phyloP scores from a whole-genome alignment of 1,140 invertebrate genomes.

The Caenorhabditis brenneri region DNA sequence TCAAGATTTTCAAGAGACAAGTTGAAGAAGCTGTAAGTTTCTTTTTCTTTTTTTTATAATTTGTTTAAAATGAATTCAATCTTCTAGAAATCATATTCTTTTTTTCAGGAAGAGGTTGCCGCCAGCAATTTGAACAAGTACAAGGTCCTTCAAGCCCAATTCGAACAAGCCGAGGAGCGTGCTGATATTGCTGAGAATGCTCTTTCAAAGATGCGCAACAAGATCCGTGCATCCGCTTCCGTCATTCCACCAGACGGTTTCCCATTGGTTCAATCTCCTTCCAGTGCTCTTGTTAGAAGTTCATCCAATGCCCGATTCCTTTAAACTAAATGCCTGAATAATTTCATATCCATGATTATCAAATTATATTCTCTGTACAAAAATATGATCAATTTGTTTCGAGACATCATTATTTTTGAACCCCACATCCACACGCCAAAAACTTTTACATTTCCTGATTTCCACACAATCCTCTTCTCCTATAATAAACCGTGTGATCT shows the following conservation, averaged over 20 bases:
- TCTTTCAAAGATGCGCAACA: constrained; percentile 94
- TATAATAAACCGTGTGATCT: constrained; percentile 26
- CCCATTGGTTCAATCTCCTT: constrained; percentile 58
- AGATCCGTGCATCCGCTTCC: constrained; percentile 84
- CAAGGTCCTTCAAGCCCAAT: constrained; percentile 86
- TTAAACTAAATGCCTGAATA: background rate
- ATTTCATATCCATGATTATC: background rate
- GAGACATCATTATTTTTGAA: constrained; percentile 27
- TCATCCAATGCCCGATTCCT: constrained; percentile 60
- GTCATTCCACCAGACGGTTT: constrained; percentile 58
- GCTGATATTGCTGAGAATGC: constrained; percentile 95
- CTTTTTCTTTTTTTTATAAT: too few relatives aligned
- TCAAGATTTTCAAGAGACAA: constrained; percentile 99
- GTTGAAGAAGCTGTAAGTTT: constrained; percentile 88
- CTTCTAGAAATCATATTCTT: background rate
- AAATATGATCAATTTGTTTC: constrained; percentile 32
- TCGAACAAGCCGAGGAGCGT: constrained; percentile 86
- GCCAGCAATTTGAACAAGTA: constrained; percentile 98
- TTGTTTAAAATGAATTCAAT: too few relatives aligned
- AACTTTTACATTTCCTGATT: constrained; percentile 36
- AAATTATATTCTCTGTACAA: constrained; percentile 34
- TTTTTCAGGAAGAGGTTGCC: constrained; percentile 86
- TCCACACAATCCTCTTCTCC: background rate
- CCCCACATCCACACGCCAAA: background rate
- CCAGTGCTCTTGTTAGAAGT: constrained; percentile 64